Percentiles rank a stretch among this genome's conserved stretches.
These are phyloP conservation scores for Sinotaia quadrata DNA, from an alignment of 2,888 invertebrate genomes.

Conservation along the genomic window DNA sequence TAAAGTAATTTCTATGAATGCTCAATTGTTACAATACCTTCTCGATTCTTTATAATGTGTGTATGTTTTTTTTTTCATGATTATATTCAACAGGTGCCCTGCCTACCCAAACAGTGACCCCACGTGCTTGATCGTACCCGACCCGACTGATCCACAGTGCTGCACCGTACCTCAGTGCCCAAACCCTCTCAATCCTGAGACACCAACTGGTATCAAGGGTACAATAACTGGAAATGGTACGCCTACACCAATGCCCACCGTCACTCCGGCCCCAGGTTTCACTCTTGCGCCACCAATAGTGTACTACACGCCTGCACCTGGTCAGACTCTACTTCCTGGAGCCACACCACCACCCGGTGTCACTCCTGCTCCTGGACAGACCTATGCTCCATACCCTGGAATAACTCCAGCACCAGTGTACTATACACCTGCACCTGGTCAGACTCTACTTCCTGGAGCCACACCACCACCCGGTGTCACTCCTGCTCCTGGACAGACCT, in stretches of 20 bases:
- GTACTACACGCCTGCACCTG: conserved; percentile 25
- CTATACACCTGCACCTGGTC: conserved; percentile 36
- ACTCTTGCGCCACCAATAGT: conserved; percentile 34
- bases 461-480: conserved; percentile 42
- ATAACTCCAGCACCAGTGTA: conserved; percentile 19
- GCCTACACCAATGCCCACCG: background rate
- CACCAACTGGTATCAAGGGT: conserved; percentile 33
- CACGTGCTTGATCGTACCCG: conserved; percentile 52
- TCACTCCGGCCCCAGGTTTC: conserved; percentile 3
- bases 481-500: background rate
- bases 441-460: conserved; percentile 29
- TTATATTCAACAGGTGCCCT: conserved; percentile 54
- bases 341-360: background rate
- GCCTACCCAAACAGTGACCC: conserved; percentile 46
- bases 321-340: conserved; percentile 23
- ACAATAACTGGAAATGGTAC: conserved; percentile 36
- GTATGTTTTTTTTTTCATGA: no score
- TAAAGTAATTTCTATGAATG: no score
- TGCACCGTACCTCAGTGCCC: conserved; percentile 55
- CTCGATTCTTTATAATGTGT: no score
- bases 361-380: conserved; percentile 20
- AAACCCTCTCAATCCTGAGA: conserved; percentile 24
- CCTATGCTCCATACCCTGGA: conserved; percentile 26
- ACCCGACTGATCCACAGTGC: conserved; percentile 54
- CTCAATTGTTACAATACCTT: no score